Evolutionary conservation across 2,113 vertebrate species (phyloP).

Genomic region (Anarhynchus alexandrinus): DNA sequence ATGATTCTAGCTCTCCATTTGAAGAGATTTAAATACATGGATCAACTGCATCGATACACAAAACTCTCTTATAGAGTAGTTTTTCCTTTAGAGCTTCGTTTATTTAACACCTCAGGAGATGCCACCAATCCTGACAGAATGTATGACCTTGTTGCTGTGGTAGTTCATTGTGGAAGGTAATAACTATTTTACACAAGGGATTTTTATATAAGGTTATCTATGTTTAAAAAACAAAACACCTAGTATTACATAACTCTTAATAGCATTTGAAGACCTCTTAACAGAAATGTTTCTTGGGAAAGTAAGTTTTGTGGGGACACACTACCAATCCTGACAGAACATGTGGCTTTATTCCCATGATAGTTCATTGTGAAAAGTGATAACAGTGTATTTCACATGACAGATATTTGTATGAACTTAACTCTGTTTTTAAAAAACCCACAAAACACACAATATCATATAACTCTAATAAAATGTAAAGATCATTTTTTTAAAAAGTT

Average conservation of each 20-base stretch:
- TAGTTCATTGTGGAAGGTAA: conserved; percentile 88
- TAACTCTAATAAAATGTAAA: neutral
- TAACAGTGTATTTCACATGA: neutral
- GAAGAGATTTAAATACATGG: conserved; percentile 88
- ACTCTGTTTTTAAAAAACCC: neutral
- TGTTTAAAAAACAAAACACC: neutral
- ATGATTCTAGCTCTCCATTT: conserved; percentile 86
- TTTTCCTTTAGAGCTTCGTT: conserved; percentile 84
- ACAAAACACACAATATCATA: neutral
- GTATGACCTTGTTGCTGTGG: conserved; percentile 85
- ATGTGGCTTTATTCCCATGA: neutral
- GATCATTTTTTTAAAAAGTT: neutral
- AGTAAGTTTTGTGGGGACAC: neutral
- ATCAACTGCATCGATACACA: conserved; percentile 85
- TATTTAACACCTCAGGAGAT: conserved; percentile 85
- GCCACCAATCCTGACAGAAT: conserved; percentile 86
- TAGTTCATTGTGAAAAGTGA: neutral
- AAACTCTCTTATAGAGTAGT: conserved; percentile 86
- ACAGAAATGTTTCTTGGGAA: neutral
- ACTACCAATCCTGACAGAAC: neutral
- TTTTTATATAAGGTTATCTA: neutral
- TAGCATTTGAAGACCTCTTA: neutral
- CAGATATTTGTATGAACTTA: neutral
- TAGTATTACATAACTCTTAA: neutral
- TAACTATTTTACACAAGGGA: neutral